Conservation (phyloP, 2,797 vertebrate genomes). For the Halcyon leucocephala region DNA sequence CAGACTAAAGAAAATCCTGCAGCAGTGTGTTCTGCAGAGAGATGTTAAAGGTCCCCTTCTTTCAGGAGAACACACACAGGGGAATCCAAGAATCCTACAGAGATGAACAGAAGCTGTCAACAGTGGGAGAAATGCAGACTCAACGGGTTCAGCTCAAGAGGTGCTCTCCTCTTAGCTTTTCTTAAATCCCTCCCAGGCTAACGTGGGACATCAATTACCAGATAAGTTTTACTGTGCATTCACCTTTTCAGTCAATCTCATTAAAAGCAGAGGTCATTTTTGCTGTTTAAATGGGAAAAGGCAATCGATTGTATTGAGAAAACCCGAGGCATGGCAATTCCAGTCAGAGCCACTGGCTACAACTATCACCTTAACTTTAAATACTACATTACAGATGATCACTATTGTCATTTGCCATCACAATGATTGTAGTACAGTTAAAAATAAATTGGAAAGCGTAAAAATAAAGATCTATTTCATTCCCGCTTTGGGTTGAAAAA, state of each 20-base stretch:
- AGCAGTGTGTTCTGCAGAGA: not conserved
- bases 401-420: not conserved
- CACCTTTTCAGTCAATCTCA: not conserved
- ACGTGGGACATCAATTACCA: not conserved
- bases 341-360: not conserved
- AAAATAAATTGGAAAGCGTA: not conserved
- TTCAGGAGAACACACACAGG: not conserved
- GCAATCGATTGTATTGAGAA: not conserved
- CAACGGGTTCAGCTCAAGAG: not conserved
- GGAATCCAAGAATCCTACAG: not conserved
- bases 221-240: not conserved
- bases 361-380: not conserved
- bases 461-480: not conserved
- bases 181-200: not conserved
- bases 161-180: not conserved
- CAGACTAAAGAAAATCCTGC: not conserved
- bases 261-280: not conserved
- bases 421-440: rapidly evolving
- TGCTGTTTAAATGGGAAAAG: not conserved
- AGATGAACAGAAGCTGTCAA: not conserved
- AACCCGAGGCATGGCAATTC: not conserved
- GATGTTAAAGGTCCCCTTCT: not conserved
- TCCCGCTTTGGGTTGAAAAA: not conserved
- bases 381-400: not conserved
- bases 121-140: not conserved